Base-by-base conservation (phyloP, 92 coral and sea anemone species). In the Palythoa grandiflora region DNA sequence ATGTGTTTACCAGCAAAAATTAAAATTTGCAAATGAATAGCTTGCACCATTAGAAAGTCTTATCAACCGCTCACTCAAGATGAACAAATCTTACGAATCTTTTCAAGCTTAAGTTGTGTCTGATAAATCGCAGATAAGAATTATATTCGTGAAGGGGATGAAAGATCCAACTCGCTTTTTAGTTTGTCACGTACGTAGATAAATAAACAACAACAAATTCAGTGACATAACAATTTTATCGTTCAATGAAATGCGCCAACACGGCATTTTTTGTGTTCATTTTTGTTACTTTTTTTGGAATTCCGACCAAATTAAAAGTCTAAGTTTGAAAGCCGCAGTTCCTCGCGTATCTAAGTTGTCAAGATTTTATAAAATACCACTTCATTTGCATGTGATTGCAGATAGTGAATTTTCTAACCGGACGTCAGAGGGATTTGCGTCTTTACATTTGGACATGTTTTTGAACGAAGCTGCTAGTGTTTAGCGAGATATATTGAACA, bases 1-100 rank as follows among this genome's bases (percentile, higher is more conserved):
- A 91, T 95, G 93, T 91, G 94, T 95, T 89, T 93, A 88, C 89
- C 88, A 39, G 87, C 47, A 38, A 60, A 89, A 92, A 91, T 87
- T 85, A 79, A 59, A 87, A 93, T 88, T 94, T 91, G 74, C 84
- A 84, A 87, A 73, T 81, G 86, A 81, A 81, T 68, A 68, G 86
- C 73, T 66, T 9, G 75, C 59, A 59, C 86, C 86, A 81, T 81
- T 81, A 81, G 75, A 17, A 51, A 14, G 39, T 68, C 86, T 81
- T 81, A 81, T 81, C 86, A 40, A 21, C 40, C 47, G 47, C 75
- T 81, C 86, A 81, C 75, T 66, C 75, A 81, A 44, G 75, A 48
- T 65, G 86, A 81, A 63, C 86, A 81, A 81, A 81, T 81, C 38
- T n/a, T 81, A 57, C 40, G 75, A 66, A 65, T 44, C 66, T 71